These are phyloP conservation scores for Eudemis profundana DNA, from an alignment of 2,888 invertebrate genomes.

Conservation along the genomic window DNA sequence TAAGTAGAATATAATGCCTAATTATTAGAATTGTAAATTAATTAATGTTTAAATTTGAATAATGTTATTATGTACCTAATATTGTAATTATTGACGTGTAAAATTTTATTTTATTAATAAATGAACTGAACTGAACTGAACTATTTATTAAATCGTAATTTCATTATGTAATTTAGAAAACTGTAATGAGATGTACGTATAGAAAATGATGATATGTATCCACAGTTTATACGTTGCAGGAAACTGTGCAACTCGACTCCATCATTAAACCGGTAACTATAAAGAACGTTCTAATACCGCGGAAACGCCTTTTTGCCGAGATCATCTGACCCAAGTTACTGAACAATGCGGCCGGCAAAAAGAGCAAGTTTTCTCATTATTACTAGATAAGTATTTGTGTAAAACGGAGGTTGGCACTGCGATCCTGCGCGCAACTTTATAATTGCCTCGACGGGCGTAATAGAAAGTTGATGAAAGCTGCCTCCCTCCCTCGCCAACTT, in stretches of 20 bases:
- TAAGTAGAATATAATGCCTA: too few species aligned
- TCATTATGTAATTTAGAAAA: not conserved
- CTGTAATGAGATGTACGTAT: too few species aligned
- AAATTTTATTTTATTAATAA: too few species aligned
- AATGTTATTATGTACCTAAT: too few species aligned
- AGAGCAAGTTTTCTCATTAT: conserved; percentile 82
- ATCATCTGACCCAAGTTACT: conserved; percentile 74
- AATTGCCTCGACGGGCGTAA: conserved; percentile 82
- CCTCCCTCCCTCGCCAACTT: conserved; percentile 72
- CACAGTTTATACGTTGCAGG: too few species aligned
- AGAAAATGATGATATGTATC: too few species aligned
- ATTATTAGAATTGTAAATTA: too few species aligned
- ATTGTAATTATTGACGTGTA: too few species aligned
- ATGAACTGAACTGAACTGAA: too few species aligned
- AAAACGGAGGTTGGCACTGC: conserved; percentile 68
- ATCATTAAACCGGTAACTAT: conserved; percentile 1
- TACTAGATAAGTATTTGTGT: conserved; percentile 73
- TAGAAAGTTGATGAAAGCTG: conserved; percentile 82
- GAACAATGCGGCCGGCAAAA: conserved; percentile 57
- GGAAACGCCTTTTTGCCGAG: conserved; percentile 59
- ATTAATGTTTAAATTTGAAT: too few species aligned
- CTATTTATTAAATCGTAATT: not conserved
- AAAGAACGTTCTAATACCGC: conserved; percentile 1
- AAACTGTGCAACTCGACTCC: not conserved
- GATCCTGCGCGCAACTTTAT: conserved; percentile 77